Evolutionary conservation across 2,113 vertebrate genomes (phyloP).

Genomic region (Poicephalus gulielmi): DNA sequence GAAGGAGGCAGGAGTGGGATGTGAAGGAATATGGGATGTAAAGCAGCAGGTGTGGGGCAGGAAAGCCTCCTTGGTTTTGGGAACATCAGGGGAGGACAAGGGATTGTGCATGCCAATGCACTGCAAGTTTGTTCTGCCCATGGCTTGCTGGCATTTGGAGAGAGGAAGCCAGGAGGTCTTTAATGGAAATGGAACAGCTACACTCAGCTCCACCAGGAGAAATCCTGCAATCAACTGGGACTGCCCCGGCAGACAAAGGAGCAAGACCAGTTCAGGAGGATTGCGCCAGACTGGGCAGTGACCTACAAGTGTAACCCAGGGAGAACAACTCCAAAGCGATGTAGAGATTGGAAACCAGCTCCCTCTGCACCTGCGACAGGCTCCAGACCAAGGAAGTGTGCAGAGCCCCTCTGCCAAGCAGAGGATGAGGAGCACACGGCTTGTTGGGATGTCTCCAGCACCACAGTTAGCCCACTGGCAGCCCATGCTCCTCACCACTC

Average conservation of each 20-base stretch:
- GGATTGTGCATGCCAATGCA: accelerated
- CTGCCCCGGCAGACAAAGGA: background rate
- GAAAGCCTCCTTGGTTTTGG: background rate
- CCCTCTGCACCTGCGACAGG: accelerated
- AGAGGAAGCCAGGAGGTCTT: background rate
- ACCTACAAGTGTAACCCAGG: background rate
- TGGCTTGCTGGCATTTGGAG: background rate
- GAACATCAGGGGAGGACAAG: background rate
- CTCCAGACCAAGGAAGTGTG: accelerated
- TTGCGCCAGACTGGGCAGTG: background rate
- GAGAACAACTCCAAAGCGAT: accelerated
- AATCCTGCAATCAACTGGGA: background rate
- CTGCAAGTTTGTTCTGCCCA: background rate
- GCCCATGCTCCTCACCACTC: background rate
- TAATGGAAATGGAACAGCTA: background rate
- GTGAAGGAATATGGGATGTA: background rate
- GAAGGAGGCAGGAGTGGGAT: background rate
- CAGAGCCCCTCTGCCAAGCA: background rate
- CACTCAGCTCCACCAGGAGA: background rate
- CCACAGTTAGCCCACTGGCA: no score
- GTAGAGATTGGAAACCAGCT: background rate
- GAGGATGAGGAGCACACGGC: background rate
- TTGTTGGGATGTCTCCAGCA: background rate
- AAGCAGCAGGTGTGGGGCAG: background rate
- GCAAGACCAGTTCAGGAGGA: background rate